A percentile compares a stretch with the other conserved stretches of the same genome.
Conservation (phyloP, 2,888 invertebrate species). For the Campoplex nolae region DNA sequence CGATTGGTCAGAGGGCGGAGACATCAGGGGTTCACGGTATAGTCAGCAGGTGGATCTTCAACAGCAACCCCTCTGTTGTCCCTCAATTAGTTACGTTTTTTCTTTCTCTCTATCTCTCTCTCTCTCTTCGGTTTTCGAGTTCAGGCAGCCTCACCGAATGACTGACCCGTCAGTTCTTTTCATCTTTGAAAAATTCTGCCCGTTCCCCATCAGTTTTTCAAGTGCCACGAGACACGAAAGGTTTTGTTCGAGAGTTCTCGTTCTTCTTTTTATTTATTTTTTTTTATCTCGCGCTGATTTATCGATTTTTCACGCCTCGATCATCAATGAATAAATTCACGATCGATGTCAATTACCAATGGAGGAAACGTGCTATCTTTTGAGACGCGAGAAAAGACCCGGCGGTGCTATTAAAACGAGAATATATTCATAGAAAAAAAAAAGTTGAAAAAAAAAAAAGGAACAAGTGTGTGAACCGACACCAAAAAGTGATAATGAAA, state of each 20-base stretch:
- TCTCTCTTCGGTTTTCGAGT: constrained; percentile 18
- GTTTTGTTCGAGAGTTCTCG: constrained; percentile 41
- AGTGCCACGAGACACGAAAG: constrained; percentile 42
- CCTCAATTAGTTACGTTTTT: constrained; percentile 81
- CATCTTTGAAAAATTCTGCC: constrained; percentile 47
- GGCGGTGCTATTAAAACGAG: background rate
- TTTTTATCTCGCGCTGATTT: background rate
- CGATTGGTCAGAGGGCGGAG: constrained; percentile 81
- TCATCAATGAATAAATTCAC: constrained; percentile 28
- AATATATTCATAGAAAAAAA: background rate
- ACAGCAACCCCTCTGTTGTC: constrained; percentile 77
- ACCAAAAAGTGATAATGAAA: constrained; percentile 38
- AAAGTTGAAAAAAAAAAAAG: no score
- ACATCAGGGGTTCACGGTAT: constrained; percentile 74
- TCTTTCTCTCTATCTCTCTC: constrained; percentile 47
- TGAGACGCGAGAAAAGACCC: background rate
- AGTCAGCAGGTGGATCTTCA: constrained; percentile 81
- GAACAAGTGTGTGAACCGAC: constrained; percentile 45
- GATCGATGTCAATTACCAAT: background rate
- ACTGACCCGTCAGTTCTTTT: constrained; percentile 37
- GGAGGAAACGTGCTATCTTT: background rate
- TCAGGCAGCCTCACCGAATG: constrained; percentile 24
- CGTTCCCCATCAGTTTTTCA: constrained; percentile 50
- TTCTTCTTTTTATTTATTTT: constrained; percentile 23
- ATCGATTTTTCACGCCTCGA: constrained; percentile 12